Evolutionary conservation across 2,797 vertebrate genomes (phyloP).

Genomic region (Falco columbarius): DNA sequence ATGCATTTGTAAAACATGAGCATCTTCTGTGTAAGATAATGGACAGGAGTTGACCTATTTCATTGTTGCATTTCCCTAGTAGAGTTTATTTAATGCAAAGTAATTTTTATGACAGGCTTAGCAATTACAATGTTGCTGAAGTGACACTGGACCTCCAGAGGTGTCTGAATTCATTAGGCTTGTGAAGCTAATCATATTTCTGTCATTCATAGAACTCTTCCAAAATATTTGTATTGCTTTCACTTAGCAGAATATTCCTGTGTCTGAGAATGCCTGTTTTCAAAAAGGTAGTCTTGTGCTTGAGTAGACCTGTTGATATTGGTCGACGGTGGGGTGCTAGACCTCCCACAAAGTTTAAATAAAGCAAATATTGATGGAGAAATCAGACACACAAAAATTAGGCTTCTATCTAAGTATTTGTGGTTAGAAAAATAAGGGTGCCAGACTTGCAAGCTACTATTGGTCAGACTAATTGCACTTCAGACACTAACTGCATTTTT

Average conservation of each 20-base stretch:
- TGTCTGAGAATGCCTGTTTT: neutral
- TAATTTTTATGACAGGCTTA: constrained; percentile 45
- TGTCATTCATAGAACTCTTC: constrained; percentile 34
- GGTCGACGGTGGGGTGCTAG: constrained; percentile 6
- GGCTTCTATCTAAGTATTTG: constrained; percentile 67
- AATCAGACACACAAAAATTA: constrained; percentile 49
- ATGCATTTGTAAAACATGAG: neutral
- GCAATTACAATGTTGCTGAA: constrained; percentile 44
- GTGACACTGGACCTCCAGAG: constrained; percentile 4
- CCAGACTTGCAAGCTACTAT: constrained; percentile 42
- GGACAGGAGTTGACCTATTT: constrained; percentile 19
- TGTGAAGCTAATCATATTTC: constrained; percentile 29
- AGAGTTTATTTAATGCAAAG: constrained; percentile 53
- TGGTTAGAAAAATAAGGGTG: constrained; percentile 52
- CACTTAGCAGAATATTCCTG: constrained; percentile 35
- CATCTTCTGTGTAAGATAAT: neutral
- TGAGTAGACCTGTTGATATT: constrained; percentile 24
- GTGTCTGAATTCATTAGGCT: constrained; percentile 54
- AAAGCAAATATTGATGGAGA: constrained; percentile 66
- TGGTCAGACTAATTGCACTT: constrained; percentile 50
- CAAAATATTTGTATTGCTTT: constrained; percentile 29
- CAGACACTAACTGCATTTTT: constrained; percentile 57
- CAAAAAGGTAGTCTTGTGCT: constrained; percentile 33
- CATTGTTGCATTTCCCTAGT: constrained; percentile 26
- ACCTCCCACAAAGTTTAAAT: constrained; percentile 60